phyloP scores from a whole-genome alignment of 1,140 invertebrate species.

The Conus betulinus region DNA sequence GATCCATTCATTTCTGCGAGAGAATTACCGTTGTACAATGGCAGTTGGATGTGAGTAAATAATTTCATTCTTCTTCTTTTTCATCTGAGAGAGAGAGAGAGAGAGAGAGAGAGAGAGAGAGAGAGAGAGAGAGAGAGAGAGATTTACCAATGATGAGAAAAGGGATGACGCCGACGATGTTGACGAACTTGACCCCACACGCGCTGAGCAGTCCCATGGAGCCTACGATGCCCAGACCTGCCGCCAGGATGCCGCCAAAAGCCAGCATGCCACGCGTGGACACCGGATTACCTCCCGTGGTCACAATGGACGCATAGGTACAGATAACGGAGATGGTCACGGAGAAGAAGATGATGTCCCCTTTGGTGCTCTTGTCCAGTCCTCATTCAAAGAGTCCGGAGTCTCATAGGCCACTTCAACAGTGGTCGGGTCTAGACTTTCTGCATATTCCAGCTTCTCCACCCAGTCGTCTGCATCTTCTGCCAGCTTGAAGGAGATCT shows the following conservation, averaged over 20 bases:
- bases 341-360: constrained; percentile 53
- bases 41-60: no score
- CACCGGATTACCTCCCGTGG: constrained; percentile 36
- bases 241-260: constrained; percentile 92
- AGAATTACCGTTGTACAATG: no score
- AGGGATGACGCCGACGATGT: constrained; percentile 94
- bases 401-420: constrained; percentile 45
- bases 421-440: not conserved
- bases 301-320: constrained; percentile 49
- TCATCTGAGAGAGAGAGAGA: no score
- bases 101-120: no score
- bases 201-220: constrained; percentile 95
- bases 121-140: not conserved
- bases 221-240: constrained; percentile 90
- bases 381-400: constrained; percentile 48
- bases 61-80: no score
- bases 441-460: not conserved
- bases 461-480: constrained; percentile 8
- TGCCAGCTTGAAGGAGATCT: constrained; percentile 23
- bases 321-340: constrained; percentile 51
- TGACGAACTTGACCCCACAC: constrained; percentile 93
- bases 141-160: constrained; percentile 93
- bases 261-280: constrained; percentile 93
- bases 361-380: constrained; percentile 50
- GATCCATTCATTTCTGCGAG: no score